A percentile compares a stretch with the other conserved stretches of the same genome.
phyloP scores from a whole-genome alignment of 2,797 vertebrate genomes.

The Bradypodion ventrale region DNA sequence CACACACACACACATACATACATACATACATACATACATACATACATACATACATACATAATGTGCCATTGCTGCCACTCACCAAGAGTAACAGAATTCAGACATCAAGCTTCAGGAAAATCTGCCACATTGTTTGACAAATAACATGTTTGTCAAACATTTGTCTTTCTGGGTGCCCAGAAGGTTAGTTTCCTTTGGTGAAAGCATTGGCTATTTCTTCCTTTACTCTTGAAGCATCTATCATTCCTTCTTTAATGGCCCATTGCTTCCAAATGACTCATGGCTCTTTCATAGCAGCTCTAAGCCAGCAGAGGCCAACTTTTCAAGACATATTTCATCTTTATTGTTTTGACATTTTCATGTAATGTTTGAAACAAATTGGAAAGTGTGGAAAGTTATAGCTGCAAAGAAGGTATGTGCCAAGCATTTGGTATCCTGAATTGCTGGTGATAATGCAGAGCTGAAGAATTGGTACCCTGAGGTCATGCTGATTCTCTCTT shows the following conservation, averaged over 20 bases:
- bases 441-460: not conserved
- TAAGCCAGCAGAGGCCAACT: conserved; percentile 19
- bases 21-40: too few relatives aligned
- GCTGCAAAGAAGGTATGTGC: not conserved
- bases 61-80: not conserved
- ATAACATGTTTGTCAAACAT: not conserved
- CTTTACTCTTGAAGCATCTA: conserved; percentile 18
- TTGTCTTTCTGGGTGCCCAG: not conserved
- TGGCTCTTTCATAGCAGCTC: conserved; percentile 11
- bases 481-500: not conserved
- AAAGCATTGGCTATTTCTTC: conserved; percentile 24
- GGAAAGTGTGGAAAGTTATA: conserved; percentile 22
- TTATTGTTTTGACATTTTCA: conserved; percentile 32
- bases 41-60: too few relatives aligned
- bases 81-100: not conserved
- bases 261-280: conserved; percentile 29
- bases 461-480: not conserved
- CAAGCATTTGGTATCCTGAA: not conserved
- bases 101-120: not conserved
- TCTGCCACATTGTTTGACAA: not conserved
- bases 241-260: conserved; percentile 35
- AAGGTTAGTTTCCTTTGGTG: not conserved
- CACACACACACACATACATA: too few relatives aligned
- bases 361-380: conserved; percentile 11
- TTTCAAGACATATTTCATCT: conserved; percentile 33